A percentile compares a stretch with the other conserved stretches of the same genome.
Conservation (phyloP, 64 coral and sea anemone genomes). For the Acropora tenuis region DNA sequence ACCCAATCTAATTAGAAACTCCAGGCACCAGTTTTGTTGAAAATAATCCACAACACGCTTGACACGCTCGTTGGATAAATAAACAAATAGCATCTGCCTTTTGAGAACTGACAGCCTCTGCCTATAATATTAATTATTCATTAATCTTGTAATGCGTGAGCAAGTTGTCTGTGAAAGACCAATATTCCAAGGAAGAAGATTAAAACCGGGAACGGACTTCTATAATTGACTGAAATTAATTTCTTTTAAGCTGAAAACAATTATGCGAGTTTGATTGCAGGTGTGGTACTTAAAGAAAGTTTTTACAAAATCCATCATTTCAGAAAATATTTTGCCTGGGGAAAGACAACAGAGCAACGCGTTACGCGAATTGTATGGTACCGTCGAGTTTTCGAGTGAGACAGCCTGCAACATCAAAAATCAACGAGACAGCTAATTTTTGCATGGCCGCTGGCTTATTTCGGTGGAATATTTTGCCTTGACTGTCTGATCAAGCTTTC, state of each 20-base stretch:
- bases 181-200: not conserved
- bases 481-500: too few relatives aligned
- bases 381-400: too few relatives aligned
- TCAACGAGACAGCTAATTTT: too few relatives aligned
- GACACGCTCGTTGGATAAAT: not conserved
- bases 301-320: too few relatives aligned
- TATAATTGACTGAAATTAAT: not conserved
- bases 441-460: too few relatives aligned
- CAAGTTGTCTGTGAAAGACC: not conserved
- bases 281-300: not conserved
- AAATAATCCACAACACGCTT: not conserved
- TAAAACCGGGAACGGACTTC: not conserved
- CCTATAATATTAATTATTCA: constrained; percentile 49
- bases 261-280: not conserved
- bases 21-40: not conserved
- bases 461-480: too few relatives aligned
- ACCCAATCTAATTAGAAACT: not conserved
- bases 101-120: constrained; percentile 6
- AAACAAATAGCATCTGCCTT: not conserved
- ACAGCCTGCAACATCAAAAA: too few relatives aligned
- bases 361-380: too few relatives aligned
- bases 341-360: too few relatives aligned
- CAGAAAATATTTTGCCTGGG: too few relatives aligned
- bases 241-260: not conserved
- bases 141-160: constrained; percentile 7